Percentiles rank a stretch among this genome's conserved stretches.
These are phyloP conservation scores for Gerosis bhagava DNA, from an alignment of 2,888 invertebrate species.

Conservation along the genomic window DNA sequence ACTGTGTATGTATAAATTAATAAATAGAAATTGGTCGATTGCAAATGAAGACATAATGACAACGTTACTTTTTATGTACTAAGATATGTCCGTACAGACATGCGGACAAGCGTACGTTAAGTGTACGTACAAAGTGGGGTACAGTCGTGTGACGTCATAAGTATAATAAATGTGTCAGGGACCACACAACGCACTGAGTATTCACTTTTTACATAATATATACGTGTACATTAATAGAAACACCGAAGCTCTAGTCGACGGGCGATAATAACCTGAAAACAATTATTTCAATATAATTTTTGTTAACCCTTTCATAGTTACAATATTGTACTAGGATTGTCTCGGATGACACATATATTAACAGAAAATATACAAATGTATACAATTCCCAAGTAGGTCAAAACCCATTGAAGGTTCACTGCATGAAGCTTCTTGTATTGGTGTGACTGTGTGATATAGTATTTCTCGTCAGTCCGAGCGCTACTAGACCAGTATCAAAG, in stretches of 20 bases:
- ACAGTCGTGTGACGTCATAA: conserved; percentile 1
- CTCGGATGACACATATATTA: too few relatives aligned
- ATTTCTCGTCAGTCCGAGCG: too few relatives aligned
- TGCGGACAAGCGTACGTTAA: neutral
- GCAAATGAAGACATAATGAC: conserved; percentile 13
- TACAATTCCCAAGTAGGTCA: too few relatives aligned
- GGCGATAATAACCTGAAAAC: conserved; percentile 46
- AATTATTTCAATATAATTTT: too few relatives aligned
- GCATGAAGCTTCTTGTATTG: too few relatives aligned
- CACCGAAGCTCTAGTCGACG: conserved; percentile 52
- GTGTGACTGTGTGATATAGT: too few relatives aligned
- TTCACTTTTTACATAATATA: conserved; percentile 45
- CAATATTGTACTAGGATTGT: too few relatives aligned
- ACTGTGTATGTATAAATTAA: conserved; percentile 25
- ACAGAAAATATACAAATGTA: too few relatives aligned
- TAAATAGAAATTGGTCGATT: conserved; percentile 16
- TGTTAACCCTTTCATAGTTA: too few relatives aligned
- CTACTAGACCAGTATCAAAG: too few relatives aligned
- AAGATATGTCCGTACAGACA: neutral
- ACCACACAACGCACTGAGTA: conserved; percentile 70
- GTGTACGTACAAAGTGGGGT: conserved; percentile 3
- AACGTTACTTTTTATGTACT: too few relatives aligned
- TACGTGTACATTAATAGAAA: conserved; percentile 35
- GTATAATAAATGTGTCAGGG: conserved; percentile 28
- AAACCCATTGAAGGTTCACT: too few relatives aligned